Percentiles rank a stretch among this genome's conserved stretches.
Evolutionary conservation across 2,113 vertebrate species (phyloP).

Genomic region (Callospermophilus lateralis): DNA sequence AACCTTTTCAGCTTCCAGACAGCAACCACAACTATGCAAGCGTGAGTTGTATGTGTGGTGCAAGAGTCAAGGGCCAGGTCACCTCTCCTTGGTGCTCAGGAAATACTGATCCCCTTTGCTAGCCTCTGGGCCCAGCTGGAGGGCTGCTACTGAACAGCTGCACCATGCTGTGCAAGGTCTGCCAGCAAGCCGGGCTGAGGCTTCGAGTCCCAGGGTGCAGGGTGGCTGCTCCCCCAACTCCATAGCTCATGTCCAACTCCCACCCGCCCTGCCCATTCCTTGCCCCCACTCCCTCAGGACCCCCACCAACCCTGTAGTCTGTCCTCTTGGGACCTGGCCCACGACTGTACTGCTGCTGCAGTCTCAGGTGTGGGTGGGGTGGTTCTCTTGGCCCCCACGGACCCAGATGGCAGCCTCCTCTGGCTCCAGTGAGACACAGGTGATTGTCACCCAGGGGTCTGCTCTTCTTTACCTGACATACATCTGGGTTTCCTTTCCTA

Average conservation of each 20-base stretch:
- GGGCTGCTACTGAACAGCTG: not conserved
- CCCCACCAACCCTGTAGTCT: not conserved
- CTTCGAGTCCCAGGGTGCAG: not conserved
- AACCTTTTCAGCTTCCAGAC: conserved; percentile 99
- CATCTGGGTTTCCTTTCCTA: not conserved
- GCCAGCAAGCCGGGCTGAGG: not conserved
- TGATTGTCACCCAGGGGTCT: not conserved
- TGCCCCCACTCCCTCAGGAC: not conserved
- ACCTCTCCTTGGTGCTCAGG: not conserved
- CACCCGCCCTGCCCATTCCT: not conserved
- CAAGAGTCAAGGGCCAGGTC: fast-evolving
- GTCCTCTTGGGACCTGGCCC: not conserved
- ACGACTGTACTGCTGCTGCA: not conserved
- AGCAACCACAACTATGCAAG: conserved; percentile 99
- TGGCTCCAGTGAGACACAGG: fast-evolving
- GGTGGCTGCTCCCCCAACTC: not conserved
- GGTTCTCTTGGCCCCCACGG: not conserved
- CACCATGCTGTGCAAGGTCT: not conserved
- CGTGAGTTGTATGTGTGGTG: conserved; percentile 89
- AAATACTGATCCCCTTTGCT: not conserved
- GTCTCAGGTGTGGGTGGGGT: not conserved
- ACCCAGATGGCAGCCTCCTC: not conserved
- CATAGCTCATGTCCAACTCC: conserved; percentile 59
- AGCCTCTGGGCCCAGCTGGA: not conserved
- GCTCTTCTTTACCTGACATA: not conserved